Evolutionary conservation across 2,797 vertebrate species (phyloP).

Genomic region (Clarias fuscus): DNA sequence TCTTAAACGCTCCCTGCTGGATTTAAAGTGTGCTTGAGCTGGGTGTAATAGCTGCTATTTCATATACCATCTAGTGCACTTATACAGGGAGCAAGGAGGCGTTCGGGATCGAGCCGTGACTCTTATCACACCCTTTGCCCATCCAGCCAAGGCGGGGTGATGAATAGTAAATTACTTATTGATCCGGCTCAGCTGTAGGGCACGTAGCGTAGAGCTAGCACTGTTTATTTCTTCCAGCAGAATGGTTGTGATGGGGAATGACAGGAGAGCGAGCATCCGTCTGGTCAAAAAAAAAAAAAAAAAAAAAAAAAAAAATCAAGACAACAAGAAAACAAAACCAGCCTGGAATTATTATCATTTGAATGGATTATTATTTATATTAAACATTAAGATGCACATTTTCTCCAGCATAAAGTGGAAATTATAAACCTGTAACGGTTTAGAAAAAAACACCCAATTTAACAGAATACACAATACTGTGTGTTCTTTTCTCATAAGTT

Average conservation of each 20-base stretch:
- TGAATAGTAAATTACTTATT: slow-evolving; percentile 47
- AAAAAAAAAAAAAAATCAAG: background rate
- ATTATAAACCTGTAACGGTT: background rate
- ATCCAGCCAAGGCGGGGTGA: slow-evolving; percentile 36
- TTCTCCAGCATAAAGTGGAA: background rate
- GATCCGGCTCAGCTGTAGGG: slow-evolving; percentile 34
- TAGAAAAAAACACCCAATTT: background rate
- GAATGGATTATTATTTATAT: background rate
- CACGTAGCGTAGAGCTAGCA: slow-evolving; percentile 1
- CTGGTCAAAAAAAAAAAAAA: background rate
- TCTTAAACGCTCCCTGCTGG: background rate
- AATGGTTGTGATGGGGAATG: slow-evolving; percentile 36
- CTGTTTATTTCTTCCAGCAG: slow-evolving; percentile 61
- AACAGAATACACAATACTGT: background rate
- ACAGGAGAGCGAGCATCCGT: background rate
- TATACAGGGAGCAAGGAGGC: background rate
- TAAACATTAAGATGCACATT: background rate
- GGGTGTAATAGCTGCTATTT: background rate
- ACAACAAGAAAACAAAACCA: background rate
- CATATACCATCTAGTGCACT: slow-evolving; percentile 16
- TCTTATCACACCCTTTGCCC: slow-evolving; percentile 33
- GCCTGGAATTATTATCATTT: background rate
- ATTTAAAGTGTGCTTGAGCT: background rate
- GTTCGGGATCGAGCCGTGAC: slow-evolving; percentile 23
- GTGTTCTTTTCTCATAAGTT: background rate